A percentile compares a stretch with the other conserved stretches of the same genome.
Conservation (phyloP, 2,888 invertebrate species). For the Cyaniris semiargus region DNA sequence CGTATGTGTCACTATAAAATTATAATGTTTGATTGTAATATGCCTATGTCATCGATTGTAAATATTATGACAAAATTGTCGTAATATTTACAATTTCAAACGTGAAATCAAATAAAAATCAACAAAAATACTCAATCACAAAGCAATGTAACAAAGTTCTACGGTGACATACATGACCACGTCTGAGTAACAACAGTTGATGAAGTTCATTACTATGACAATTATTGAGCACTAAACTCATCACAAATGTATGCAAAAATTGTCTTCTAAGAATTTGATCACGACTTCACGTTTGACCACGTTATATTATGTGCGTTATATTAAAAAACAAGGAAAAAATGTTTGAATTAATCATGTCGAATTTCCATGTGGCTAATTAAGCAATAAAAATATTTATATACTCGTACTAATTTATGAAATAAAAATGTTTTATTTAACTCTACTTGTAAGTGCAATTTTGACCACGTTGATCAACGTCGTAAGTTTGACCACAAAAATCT, state of each 20-base stretch:
- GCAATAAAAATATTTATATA: constrained; percentile 5
- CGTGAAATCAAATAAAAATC: too few relatives aligned
- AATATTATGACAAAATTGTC: too few relatives aligned
- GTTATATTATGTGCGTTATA: too few relatives aligned
- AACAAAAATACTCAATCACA: too few relatives aligned
- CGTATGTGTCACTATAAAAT: too few relatives aligned
- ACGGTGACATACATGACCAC: neutral
- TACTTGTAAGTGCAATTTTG: neutral
- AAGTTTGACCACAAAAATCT: neutral
- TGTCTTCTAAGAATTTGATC: neutral
- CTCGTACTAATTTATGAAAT: neutral
- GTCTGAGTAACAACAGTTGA: neutral
- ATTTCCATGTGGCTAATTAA: neutral
- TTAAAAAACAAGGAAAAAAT: neutral
- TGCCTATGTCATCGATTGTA: too few relatives aligned
- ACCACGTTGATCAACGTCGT: neutral
- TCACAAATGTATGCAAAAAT: neutral
- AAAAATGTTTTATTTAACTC: neutral
- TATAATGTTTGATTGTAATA: too few relatives aligned
- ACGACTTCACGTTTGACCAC: neutral
- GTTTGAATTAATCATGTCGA: constrained; percentile 10
- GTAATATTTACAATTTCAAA: too few relatives aligned
- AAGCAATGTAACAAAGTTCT: too few relatives aligned
- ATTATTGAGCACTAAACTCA: neutral
- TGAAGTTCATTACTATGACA: neutral